Evolutionary conservation across 2,113 vertebrate genomes (phyloP), one percentile per base, ranked within the genome.

Genomic region (Hepsetus odoe): DNA sequence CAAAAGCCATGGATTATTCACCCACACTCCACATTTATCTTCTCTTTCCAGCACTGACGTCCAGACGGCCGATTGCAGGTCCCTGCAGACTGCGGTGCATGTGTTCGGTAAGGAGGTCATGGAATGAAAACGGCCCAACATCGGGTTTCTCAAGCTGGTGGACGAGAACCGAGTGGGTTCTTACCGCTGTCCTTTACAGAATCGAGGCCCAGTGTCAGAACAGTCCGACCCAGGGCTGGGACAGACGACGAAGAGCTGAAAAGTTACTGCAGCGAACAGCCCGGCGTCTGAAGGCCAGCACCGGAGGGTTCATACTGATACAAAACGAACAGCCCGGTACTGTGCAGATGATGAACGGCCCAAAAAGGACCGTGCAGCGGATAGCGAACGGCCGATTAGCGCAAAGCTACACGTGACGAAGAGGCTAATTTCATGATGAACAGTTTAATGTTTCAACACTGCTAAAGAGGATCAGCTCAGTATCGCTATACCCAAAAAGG

Each of bases 1-100:
- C 46, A 65, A 26, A 55, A 58, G 74, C 69, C 38, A 62, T 40
- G 62, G 38, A 33, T 55, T 72, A 33, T 55, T 72, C 68, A 42
- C 74, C 74, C 67, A 49, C n/a, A 55, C 72, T 55, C 82, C 69
- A 83, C 64, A 46, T 67, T 84, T 79, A 75, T 77, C 85, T 80
- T 68, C 77, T 38, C 80, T 74, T 6, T 76, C 7, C 1, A 72
- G 46, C 73, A 69, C 65, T 83, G 78, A 81, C 72, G 65, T 87
- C 78, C 16, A 69, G 80, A 38, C 77, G 80, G 1, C 46, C 46
- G 5, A 18, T 14, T 49, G 16, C 5, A 16, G 11, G 46, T 49
- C 46, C 46, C 46, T 2, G 46, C 4, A 20, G 46, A 20, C 46
- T 24, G n/a, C 49, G 80, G 76, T 28, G 49, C 72, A 70, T 78